phyloP scores from a whole-genome alignment of 2,797 vertebrate genomes.

The Antrozous pallidus region DNA sequence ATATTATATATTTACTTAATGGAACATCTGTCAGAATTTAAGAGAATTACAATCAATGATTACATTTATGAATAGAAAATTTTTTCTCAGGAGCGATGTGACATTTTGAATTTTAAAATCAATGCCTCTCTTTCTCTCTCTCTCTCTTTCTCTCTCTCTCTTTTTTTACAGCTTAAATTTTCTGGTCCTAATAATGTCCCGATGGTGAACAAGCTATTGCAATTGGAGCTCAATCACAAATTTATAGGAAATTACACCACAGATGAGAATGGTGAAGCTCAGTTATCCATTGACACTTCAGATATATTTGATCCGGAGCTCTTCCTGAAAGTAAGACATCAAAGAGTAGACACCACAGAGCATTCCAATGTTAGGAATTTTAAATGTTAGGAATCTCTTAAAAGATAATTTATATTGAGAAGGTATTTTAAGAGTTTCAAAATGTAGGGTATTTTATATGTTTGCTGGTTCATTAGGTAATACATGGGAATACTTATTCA shows the following conservation, averaged over 20 bases:
- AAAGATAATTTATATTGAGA: not conserved
- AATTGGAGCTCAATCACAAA: slow-evolving; percentile 78
- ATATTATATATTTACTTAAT: not conserved
- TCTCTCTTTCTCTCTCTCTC: not conserved
- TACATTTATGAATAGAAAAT: not conserved
- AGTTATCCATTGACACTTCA: slow-evolving; percentile 85
- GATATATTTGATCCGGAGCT: slow-evolving; percentile 77
- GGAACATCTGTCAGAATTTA: not conserved
- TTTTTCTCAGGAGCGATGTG: not conserved
- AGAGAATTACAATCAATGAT: not conserved
- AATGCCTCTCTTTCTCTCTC: not conserved
- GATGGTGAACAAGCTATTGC: slow-evolving; percentile 75
- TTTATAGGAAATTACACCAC: slow-evolving; percentile 81
- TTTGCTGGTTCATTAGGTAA: not conserved
- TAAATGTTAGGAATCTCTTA: not conserved
- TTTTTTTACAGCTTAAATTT: slow-evolving; percentile 84
- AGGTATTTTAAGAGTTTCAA: not conserved
- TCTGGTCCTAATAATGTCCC: slow-evolving; percentile 77
- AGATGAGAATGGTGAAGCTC: slow-evolving; percentile 80
- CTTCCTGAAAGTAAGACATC: slow-evolving; percentile 81
- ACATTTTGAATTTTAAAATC: not conserved
- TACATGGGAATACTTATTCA: not conserved
- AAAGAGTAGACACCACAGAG: not conserved
- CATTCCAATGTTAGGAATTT: not conserved
- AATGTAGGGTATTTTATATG: not conserved